These are phyloP conservation scores for Carcinoscorpius rotundicauda DNA, from an alignment of 1,140 invertebrate species.

Conservation along the genomic window DNA sequence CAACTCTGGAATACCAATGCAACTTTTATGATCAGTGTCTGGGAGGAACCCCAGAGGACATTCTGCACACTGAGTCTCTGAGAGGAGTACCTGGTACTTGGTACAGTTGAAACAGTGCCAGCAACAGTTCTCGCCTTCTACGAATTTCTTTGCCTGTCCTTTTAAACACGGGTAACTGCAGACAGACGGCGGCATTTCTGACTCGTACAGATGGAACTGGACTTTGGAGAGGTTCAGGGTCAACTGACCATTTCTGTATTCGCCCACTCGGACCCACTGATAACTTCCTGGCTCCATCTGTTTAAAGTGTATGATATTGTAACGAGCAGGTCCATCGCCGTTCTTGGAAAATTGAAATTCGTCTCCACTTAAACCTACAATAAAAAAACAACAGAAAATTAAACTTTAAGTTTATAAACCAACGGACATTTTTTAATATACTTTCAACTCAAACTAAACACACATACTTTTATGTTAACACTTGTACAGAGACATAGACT, in stretches of 20 bases:
- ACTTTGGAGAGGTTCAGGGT: conserved; percentile 50
- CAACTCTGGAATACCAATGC: conserved; percentile 65
- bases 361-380: conserved; percentile 65
- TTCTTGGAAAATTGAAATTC: conserved; percentile 68
- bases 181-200: conserved; percentile 67
- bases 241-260: conserved; percentile 63
- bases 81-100: conserved; percentile 73
- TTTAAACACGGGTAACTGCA: conserved; percentile 82
- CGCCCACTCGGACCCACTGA: conserved; percentile 69
- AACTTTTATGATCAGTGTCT: conserved; percentile 53
- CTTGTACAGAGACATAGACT: too few species aligned
- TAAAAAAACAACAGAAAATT: background rate
- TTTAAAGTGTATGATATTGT: conserved; percentile 92
- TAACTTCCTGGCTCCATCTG: conserved; percentile 57
- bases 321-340: conserved; percentile 82
- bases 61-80: conserved; percentile 63
- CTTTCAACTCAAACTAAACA: too few species aligned
- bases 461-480: too few species aligned
- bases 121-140: conserved; percentile 83
- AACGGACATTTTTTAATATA: too few species aligned
- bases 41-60: conserved; percentile 72
- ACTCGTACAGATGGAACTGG: conserved; percentile 40
- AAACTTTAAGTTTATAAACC: too few species aligned
- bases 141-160: conserved; percentile 80
- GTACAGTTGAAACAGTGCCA: conserved; percentile 94